Conservation (phyloP, 2,797 vertebrate species). For the Numenius phaeopus region DNA sequence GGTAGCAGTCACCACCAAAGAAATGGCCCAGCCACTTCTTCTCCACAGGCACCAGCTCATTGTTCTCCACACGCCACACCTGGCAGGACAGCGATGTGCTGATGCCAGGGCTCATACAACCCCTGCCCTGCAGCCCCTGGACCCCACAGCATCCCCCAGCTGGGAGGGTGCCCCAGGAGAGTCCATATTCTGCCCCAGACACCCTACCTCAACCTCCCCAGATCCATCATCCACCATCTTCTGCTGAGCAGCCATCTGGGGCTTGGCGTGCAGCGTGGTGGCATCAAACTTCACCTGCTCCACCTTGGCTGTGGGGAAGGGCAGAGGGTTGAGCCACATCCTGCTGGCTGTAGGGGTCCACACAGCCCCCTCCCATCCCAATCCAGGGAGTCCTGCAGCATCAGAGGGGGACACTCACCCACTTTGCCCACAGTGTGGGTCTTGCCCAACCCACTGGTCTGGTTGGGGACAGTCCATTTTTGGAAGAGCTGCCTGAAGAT, state of each 20-base stretch:
- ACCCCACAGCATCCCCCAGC: fast-evolving
- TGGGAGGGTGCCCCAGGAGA: fast-evolving
- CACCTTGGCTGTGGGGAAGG: slow-evolving; percentile 83
- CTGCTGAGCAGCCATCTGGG: slow-evolving; percentile 86
- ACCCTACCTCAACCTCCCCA: slow-evolving; percentile 83
- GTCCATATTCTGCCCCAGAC: fast-evolving
- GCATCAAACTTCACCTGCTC: slow-evolving; percentile 90
- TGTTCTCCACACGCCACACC: slow-evolving; percentile 87
- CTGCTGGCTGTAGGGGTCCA: fast-evolving
- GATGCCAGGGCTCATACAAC: background rate
- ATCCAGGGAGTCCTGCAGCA: fast-evolving
- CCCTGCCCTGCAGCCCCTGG: no score
- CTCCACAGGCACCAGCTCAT: slow-evolving; percentile 83
- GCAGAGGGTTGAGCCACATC: background rate
- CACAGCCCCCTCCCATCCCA: background rate
- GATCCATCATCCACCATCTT: slow-evolving; percentile 91
- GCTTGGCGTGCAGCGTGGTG: slow-evolving; percentile 82
- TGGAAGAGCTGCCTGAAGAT: slow-evolving; percentile 90
- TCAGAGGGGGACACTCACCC: slow-evolving; percentile 74
- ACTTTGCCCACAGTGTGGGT: slow-evolving; percentile 82
- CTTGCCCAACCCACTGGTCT: slow-evolving; percentile 80
- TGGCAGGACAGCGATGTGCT: background rate
- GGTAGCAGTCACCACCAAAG: slow-evolving; percentile 89
- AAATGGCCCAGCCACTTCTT: slow-evolving; percentile 88
- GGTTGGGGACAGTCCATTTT: slow-evolving; percentile 84